Evolutionary conservation across 1,140 invertebrate species (phyloP).

Genomic region (Neelides sp.): DNA sequence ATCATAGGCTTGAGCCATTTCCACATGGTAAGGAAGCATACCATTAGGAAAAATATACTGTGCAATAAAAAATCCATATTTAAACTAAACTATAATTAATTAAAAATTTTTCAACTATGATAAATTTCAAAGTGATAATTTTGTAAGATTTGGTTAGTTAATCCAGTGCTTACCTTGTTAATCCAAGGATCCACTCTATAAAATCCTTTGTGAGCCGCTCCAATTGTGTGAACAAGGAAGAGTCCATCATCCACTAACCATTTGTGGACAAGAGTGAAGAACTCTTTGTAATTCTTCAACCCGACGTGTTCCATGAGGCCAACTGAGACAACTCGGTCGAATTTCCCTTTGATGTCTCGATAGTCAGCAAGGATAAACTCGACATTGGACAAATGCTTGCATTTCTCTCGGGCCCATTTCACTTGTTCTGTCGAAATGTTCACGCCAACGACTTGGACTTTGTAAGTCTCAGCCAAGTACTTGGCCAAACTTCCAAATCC

Average conservation of each 20-base stretch:
- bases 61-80: conserved; percentile 1
- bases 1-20: conserved; percentile 7
- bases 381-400: not conserved
- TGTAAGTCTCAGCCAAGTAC: conserved; percentile 12
- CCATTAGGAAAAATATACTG: conserved; percentile 20
- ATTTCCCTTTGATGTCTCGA: conserved; percentile 6
- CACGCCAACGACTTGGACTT: not conserved
- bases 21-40: conserved; percentile 16
- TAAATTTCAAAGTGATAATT: not conserved
- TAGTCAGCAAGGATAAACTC: conserved; percentile 5
- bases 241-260: conserved; percentile 20
- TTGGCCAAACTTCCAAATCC: conserved; percentile 8
- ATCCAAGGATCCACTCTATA: conserved; percentile 2
- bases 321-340: conserved; percentile 20
- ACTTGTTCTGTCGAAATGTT: not conserved
- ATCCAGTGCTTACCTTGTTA: not conserved
- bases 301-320: conserved; percentile 28
- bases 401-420: not conserved
- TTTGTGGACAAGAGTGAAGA: conserved; percentile 12
- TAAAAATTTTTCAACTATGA: not conserved
- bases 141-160: not conserved
- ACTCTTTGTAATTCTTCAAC: conserved; percentile 17
- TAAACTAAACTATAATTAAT: not conserved
- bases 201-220: not conserved
- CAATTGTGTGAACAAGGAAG: conserved; percentile 16